A percentile compares a stretch with the other conserved stretches of the same genome.
Evolutionary conservation across 2,888 invertebrate species (phyloP).

Genomic region (Coenonympha arcania): DNA sequence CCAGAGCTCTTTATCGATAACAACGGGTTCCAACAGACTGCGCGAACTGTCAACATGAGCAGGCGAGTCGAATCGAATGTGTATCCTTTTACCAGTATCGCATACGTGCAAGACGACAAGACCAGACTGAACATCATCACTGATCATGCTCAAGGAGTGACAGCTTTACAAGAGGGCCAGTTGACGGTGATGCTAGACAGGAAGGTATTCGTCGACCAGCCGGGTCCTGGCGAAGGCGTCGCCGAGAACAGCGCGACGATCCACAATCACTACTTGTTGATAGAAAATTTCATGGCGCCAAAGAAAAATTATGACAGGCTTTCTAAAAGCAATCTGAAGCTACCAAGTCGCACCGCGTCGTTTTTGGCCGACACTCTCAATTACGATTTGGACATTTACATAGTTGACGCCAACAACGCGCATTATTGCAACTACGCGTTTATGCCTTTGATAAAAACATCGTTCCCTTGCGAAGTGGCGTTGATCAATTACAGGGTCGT

Average conservation of each 20-base stretch:
- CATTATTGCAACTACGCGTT: slow-evolving; percentile 45
- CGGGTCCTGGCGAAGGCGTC: slow-evolving; percentile 94
- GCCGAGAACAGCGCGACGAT: slow-evolving; percentile 86
- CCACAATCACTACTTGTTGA: slow-evolving; percentile 50
- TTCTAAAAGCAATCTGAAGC: slow-evolving; percentile 28
- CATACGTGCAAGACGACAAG: slow-evolving; percentile 84
- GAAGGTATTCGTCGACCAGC: slow-evolving; percentile 89
- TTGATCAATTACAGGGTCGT: slow-evolving; percentile 51
- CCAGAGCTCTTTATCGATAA: slow-evolving; percentile 90
- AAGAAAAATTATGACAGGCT: slow-evolving; percentile 20
- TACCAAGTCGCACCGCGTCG: slow-evolving; percentile 52
- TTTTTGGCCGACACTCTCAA: slow-evolving; percentile 45
- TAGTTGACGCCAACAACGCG: slow-evolving; percentile 43
- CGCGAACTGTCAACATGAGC: slow-evolving; percentile 81
- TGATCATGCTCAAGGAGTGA: slow-evolving; percentile 92
- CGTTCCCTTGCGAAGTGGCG: slow-evolving; percentile 57
- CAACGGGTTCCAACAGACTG: slow-evolving; percentile 92
- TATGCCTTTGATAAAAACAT: slow-evolving; percentile 50
- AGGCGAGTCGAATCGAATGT: slow-evolving; percentile 94
- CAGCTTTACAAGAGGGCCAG: slow-evolving; percentile 90
- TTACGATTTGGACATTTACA: slow-evolving; percentile 47
- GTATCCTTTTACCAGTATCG: slow-evolving; percentile 93
- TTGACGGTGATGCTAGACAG: slow-evolving; percentile 95
- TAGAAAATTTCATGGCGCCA: slow-evolving; percentile 47
- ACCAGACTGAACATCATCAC: slow-evolving; percentile 83